Base-by-base conservation (phyloP, 2,888 invertebrate species). In the Drosophila borborema region DNA sequence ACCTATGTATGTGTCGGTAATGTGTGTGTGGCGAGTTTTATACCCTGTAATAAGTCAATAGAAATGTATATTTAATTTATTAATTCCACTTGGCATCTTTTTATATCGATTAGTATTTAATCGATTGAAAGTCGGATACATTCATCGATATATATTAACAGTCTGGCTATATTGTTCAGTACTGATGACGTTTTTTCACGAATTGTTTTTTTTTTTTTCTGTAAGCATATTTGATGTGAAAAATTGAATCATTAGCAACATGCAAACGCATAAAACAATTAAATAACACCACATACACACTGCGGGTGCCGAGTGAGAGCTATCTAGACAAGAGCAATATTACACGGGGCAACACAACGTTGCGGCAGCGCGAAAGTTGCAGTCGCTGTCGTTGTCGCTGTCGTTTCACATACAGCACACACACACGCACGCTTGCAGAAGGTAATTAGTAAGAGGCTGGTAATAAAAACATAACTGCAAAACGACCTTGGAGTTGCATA, bases 401-500 rank as follows among this genome's bases (percentile, higher is more conserved):
- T 31, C 34, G 34, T 20, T 36, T 14, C 20, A 34, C 7, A 41
- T 36, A 64, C 45, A 38, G 60, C 28, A 28, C 28, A 28, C 28
- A 20, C 40, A 36, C 49, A 58, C 45, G 51, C 31, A 40, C 59
- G 41, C 63, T 36, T 45, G 41, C 61, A 58, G 48, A 55, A 36
- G 36, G 49, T 41, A 70, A 68, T 65, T 66, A 69, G 54, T 36
- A 59, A 64, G 58, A 72, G 65, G 53, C 65, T 74, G 53, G 64
- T 64, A 70, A 74, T 65, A 79, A 74, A 64, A 70, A 74, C 64
- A 77, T 72, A 70, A 66, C 70, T 63, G 38, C 43, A 66, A 64
- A 60, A 66, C 85, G 85, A 84, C 82, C 82, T 86, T 84, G 83
- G 86, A 79, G 82, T 86, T 82, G 83, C 86, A 83, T 77, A 72